These are phyloP conservation scores for Didymodactylos carnosus DNA, from an alignment of 2,888 invertebrate species.

Conservation along the genomic window DNA sequence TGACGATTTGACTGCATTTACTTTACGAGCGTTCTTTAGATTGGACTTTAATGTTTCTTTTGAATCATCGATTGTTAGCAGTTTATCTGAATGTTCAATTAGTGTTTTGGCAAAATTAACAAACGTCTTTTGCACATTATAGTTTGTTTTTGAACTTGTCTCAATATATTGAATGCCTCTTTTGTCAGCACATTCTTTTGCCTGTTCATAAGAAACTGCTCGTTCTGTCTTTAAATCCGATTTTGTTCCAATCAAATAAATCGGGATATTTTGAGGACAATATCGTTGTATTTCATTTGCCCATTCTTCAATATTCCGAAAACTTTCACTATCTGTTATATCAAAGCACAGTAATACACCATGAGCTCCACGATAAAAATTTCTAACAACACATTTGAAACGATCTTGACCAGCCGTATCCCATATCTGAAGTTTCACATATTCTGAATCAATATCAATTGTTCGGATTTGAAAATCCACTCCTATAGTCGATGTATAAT, in stretches of 20 bases:
- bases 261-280: conserved; percentile 91
- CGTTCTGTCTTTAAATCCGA: conserved; percentile 88
- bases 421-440: conserved; percentile 42
- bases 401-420: background rate
- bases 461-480: conserved; percentile 40
- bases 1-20: too few species aligned
- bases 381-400: conserved; percentile 68
- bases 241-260: conserved; percentile 88
- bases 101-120: background rate
- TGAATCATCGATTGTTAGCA: too few species aligned
- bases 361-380: conserved; percentile 97
- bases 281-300: conserved; percentile 91
- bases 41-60: too few species aligned
- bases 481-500: conserved; percentile 32
- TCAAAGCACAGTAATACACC: conserved; percentile 98
- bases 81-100: background rate
- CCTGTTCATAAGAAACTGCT: conserved; percentile 81
- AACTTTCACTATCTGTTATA: conserved; percentile 94
- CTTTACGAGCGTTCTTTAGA: too few species aligned
- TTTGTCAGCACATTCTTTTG: conserved; percentile 76
- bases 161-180: conserved; percentile 98
- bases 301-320: conserved; percentile 98
- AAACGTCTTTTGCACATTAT: conserved; percentile 91
- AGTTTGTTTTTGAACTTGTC: conserved; percentile 89
- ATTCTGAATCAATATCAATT: conserved; percentile 40